phyloP scores from a whole-genome alignment of 1,140 invertebrate species.

The Caerostris darwini region DNA sequence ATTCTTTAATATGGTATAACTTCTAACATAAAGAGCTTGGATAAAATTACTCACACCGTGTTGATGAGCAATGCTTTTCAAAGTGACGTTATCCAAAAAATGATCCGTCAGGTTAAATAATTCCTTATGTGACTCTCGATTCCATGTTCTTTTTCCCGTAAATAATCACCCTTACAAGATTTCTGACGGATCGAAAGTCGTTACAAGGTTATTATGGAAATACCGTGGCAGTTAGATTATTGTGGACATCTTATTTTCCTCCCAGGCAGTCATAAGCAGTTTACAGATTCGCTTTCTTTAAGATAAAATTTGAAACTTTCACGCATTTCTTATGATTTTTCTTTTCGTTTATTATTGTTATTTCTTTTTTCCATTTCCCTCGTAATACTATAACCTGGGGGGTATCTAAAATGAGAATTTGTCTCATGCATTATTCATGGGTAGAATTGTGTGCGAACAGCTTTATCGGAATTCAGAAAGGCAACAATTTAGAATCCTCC shows the following conservation, averaged over 20 bases:
- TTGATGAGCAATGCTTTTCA: not conserved
- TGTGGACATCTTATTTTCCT: constrained; percentile 32
- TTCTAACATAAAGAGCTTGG: no score
- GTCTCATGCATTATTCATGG: constrained; percentile 61
- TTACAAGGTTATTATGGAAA: constrained; percentile 40
- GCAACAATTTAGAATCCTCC: constrained; percentile 50
- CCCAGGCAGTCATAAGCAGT: constrained; percentile 2
- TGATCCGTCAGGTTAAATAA: not conserved
- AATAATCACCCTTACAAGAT: constrained; percentile 38
- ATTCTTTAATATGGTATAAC: no score
- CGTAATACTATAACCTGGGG: constrained; percentile 54
- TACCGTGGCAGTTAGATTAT: constrained; percentile 38
- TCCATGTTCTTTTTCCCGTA: not conserved
- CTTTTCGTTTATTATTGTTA: not conserved
- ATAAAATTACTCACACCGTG: no score
- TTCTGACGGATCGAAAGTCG: not conserved
- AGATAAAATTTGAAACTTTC: constrained; percentile 43
- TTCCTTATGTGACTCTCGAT: not conserved
- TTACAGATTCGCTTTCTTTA: constrained; percentile 14
- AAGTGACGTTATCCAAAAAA: not conserved
- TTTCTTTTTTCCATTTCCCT: not conserved
- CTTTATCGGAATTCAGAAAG: constrained; percentile 25
- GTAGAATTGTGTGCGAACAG: constrained; percentile 22
- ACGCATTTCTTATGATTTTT: constrained; percentile 7
- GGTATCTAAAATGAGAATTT: constrained; percentile 54